Evolutionary conservation across 2,888 invertebrate genomes (phyloP).

Genomic region (Periphyllus acericola): DNA sequence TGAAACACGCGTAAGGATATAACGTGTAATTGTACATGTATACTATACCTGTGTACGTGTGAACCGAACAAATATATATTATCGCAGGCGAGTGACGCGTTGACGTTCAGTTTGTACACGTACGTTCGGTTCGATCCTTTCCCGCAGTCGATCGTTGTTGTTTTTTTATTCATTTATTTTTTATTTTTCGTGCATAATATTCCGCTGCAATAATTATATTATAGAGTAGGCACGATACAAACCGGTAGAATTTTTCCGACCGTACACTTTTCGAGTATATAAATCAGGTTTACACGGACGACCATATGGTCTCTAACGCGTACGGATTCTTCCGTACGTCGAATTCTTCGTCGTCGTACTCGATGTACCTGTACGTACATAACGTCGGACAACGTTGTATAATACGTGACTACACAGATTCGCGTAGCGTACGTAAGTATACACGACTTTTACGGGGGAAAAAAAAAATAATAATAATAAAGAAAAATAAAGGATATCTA

Average conservation of each 20-base stretch:
- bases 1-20: not conserved
- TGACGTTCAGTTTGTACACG: not conserved
- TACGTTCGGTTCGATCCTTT: not conserved
- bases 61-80: not conserved
- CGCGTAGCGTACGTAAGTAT: not conserved
- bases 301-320: slow-evolving; percentile 37
- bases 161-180: not conserved
- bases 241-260: slow-evolving; percentile 28
- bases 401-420: slow-evolving; percentile 4
- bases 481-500: not conserved
- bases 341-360: slow-evolving; percentile 26
- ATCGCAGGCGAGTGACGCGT: not conserved
- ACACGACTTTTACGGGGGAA: not conserved
- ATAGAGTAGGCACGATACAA: not conserved
- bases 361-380: too few species aligned
- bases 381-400: not conserved
- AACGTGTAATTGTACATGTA: not conserved
- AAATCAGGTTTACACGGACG: slow-evolving; percentile 36
- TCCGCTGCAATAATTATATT: not conserved
- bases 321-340: not conserved
- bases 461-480: not conserved
- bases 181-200: not conserved
- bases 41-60: not conserved
- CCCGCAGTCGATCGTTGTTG: not conserved
- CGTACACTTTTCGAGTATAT: slow-evolving; percentile 22